Conservation (phyloP, 2,888 invertebrate genomes). For the Polia nebulosa region DNA sequence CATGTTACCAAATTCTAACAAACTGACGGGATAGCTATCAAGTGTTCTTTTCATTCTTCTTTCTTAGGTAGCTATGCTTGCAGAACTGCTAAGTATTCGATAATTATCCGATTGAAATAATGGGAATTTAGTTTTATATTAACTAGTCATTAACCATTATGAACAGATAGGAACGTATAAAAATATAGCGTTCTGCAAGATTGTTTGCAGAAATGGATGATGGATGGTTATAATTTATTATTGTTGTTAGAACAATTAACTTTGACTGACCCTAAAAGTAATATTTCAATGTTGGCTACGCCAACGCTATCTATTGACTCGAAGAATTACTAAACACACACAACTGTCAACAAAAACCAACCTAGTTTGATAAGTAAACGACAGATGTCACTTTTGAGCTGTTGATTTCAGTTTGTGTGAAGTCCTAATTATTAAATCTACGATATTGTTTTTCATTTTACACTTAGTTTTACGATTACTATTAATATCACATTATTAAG, state of each 20-base stretch:
- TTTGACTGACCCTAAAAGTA: neutral
- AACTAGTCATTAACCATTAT: no score
- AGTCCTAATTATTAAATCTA: neutral
- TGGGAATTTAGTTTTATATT: no score
- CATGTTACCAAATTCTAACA: conserved; percentile 34
- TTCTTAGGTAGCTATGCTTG: neutral
- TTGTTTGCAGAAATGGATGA: neutral
- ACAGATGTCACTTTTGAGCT: conserved; percentile 34
- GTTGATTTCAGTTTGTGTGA: neutral
- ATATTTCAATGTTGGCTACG: neutral
- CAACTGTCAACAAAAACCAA: neutral
- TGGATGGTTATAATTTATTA: no score
- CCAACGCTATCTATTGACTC: conserved; percentile 42
- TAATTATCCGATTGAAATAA: no score
- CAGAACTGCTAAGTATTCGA: neutral
- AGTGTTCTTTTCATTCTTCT: neutral
- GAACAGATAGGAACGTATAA: neutral
- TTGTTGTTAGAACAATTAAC: no score
- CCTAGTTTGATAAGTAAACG: neutral
- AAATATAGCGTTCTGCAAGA: neutral
- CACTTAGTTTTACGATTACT: neutral
- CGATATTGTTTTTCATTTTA: no score
- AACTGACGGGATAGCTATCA: conserved; percentile 1
- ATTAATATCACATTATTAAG: neutral
- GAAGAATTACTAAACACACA: neutral